Conservation (phyloP, 2,797 vertebrate genomes). For the Meriones psammophilus region DNA sequence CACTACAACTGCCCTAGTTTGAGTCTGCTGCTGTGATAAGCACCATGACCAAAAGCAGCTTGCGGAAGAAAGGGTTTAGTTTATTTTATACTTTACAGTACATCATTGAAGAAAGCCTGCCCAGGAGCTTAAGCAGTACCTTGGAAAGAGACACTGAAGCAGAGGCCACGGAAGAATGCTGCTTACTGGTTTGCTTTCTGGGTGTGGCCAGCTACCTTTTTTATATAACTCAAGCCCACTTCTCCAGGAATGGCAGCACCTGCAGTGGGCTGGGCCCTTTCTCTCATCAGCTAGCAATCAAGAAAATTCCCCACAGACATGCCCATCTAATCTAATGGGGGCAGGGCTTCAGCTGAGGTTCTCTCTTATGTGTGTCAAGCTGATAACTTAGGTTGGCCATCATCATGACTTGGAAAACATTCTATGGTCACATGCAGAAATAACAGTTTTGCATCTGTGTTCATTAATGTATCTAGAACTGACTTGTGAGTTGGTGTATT, state of each 20-base stretch:
- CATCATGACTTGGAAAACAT: neutral
- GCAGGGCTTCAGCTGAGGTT: neutral
- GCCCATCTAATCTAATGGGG: neutral
- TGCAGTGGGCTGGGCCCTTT: neutral
- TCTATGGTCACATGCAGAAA: neutral
- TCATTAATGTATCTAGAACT: neutral
- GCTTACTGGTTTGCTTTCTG: neutral
- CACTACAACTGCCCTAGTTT: neutral
- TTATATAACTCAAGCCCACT: neutral
- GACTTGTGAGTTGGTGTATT: neutral
- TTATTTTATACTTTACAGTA: neutral
- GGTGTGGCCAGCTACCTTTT: neutral
- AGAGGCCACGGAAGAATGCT: neutral
- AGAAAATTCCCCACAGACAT: neutral
- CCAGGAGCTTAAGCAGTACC: neutral
- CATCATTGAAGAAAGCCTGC: neutral
- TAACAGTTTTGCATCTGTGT: neutral
- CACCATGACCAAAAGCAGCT: neutral
- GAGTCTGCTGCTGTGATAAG: neutral
- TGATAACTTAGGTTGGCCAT: neutral
- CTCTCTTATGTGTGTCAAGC: neutral
- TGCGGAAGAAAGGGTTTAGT: neutral
- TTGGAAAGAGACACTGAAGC: neutral
- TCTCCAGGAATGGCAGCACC: neutral
- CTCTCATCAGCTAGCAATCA: neutral